phyloP scores from a whole-genome alignment of 2,797 vertebrate species.

The Sebastes steindachneri region DNA sequence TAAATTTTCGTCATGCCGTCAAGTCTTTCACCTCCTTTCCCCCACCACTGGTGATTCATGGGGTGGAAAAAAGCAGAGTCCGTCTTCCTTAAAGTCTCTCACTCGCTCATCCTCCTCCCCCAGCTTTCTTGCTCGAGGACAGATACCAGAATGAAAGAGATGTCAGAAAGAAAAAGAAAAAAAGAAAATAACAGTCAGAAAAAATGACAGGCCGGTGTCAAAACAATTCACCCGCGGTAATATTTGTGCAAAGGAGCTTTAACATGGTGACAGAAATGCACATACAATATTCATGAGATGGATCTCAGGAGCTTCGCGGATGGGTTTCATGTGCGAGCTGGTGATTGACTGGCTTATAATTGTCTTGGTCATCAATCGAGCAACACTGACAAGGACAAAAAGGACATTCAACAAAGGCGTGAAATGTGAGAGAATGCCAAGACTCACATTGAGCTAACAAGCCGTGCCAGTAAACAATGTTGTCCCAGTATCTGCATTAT shows the following conservation, averaged over 20 bases:
- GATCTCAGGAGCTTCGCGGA: conserved; percentile 56
- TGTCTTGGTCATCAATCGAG: conserved; percentile 73
- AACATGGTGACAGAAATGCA: conserved; percentile 68
- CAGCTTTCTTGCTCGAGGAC: conserved; percentile 23
- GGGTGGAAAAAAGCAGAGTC: conserved; percentile 51
- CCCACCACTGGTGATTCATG: conserved; percentile 42
- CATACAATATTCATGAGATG: conserved; percentile 76
- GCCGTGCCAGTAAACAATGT: conserved; percentile 43
- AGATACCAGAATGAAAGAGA: conserved; percentile 63
- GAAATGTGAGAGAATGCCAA: conserved; percentile 55
- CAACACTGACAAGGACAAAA: conserved; percentile 73
- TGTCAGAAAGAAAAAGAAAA: conserved; percentile 31
- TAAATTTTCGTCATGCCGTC: conserved; percentile 60
- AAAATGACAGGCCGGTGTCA: conserved; percentile 73
- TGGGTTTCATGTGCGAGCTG: conserved; percentile 59
- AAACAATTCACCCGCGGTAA: conserved; percentile 70
- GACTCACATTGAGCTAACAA: conserved; percentile 39
- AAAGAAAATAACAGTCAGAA: conserved; percentile 13
- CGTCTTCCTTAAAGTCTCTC: conserved; percentile 60
- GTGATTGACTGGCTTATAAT: conserved; percentile 77
- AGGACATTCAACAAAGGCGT: conserved; percentile 57
- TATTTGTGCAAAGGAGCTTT: conserved; percentile 70
- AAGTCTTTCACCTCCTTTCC: conserved; percentile 33
- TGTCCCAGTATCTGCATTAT: conserved; percentile 34
- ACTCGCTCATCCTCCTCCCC: conserved; percentile 30